Base-by-base conservation (phyloP, 2,113 vertebrate genomes). In the Cranoglanis bouderius region DNA sequence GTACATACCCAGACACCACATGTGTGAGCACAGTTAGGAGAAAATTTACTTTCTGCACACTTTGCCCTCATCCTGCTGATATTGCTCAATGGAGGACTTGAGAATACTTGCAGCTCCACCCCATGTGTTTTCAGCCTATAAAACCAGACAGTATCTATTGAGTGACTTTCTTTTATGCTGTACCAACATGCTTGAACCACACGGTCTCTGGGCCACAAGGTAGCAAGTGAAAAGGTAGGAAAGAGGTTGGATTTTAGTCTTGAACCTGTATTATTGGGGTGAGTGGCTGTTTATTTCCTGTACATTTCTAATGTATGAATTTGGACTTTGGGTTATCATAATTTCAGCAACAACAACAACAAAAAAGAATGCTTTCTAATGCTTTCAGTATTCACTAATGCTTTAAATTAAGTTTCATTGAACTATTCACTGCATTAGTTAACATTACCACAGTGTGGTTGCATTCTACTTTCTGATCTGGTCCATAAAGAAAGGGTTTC, bases 11-110 rank as follows among this genome's bases (percentile, higher is more conserved):
- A 77, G 29, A 78, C 43, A 38, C 57, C 70, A 1, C 19, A 35
- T 7, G 40, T 70, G 55, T 70, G 38, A 83, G 32, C 40, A 59
- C 81, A 90, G 86, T 65, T n/a, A 82, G 88, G 89, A 86, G 87
- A 89, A 88, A 43, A 92, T 90, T 82, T 84, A 85, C 85, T 88
- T 57, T 24, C 43, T 46, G 49, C 9, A 43, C 57, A 86, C 87
- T 91, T 81, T 89, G 89, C 63, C 82, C 88, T 89, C 29, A n/a
- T 88, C 51, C 63, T 85, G 43, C 18, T 74, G 67, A 61, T 86
- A 84, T 91, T 92, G 89, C 91, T 85, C 88, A 92, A 89, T 81
- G 67, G 14, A 88, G n/a, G 57, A 32, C 74, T 72, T 80, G n/a
- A 78, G 82, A 89, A 83, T 35, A 43, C 32, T 87, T n/a, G 40